Base-by-base conservation (phyloP, 1,140 invertebrate species). In the Dendrolimus punctatus region DNA sequence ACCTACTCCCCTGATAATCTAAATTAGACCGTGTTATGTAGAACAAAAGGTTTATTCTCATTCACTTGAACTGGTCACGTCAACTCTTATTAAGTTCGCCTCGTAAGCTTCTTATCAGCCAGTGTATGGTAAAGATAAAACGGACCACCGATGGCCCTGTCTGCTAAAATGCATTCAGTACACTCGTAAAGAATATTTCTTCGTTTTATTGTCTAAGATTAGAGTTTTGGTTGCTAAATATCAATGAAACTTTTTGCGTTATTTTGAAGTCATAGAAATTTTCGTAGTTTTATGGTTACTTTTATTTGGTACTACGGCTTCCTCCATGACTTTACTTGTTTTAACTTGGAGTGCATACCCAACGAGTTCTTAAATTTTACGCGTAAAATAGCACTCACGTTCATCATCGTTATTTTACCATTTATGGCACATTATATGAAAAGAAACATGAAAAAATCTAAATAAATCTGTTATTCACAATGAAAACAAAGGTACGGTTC, bases 61-160 rank as follows among this genome's bases (percentile, higher is more conserved):
- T 63, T 57, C 58, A 53, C 43, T 42, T 39, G 49, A 37, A 37
- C 41, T 39, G 40, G 55, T 57, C 40, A 60, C 65, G 69, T 73
- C 71, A 66, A 66, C 71, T 76, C 66, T 73, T 77, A 79, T 81
- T 81, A 81, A 73, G 65, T 81, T 77, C 68, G 73, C 59, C 57
- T 68, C 58, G 71, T 79, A 80, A 82, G 73, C 79, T 75, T 63
- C 79, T 82, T 80, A 82, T 82, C 79, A 76, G 67, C 46, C 75
- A 69, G 69, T 80, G 71, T 79, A 77, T 73, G 71, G 66, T 65
- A 60, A 68, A 78, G 78, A 81, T 81, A 81, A 81, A 81, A 64
- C 71, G 66, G 63, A 68, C 68, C 61, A 67, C 63, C 67, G 68
- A 71, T 75, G 71, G 62, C 69, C 51, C 58, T 61, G 64, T 71